Conservation (phyloP, 2,113 vertebrate genomes). For the Gopherus evgoodei region DNA sequence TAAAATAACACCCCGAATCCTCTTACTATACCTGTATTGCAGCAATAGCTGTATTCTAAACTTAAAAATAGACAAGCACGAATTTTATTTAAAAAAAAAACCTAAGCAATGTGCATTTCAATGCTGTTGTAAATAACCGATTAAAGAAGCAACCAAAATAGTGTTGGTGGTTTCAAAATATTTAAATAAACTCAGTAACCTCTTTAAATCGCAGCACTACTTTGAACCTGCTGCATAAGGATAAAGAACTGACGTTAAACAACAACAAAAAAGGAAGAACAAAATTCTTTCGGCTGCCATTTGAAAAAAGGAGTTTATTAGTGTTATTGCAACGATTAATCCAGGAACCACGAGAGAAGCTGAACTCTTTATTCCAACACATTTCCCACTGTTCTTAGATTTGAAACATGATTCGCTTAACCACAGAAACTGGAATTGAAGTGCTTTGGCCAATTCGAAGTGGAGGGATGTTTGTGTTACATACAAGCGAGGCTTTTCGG, state of each 20-base stretch:
- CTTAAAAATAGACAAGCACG: background rate
- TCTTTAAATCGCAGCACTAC: background rate
- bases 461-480: background rate
- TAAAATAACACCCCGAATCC: too few relatives aligned
- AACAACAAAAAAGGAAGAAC: background rate
- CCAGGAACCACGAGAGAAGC: background rate
- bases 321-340: background rate
- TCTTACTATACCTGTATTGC: too few relatives aligned
- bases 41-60: too few relatives aligned
- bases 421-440: background rate
- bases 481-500: background rate
- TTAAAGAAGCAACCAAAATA: background rate
- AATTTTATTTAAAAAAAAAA: background rate
- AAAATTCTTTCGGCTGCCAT: background rate
- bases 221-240: background rate
- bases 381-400: too few relatives aligned
- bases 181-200: too few relatives aligned
- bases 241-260: background rate
- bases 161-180: too few relatives aligned
- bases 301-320: background rate
- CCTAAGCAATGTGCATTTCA: background rate
- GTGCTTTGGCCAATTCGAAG: background rate
- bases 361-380: background rate
- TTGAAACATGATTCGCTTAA: background rate
- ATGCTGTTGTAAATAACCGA: background rate